These are phyloP conservation scores for Gasterosteus aculeatus DNA, from an alignment of 2,113 vertebrate genomes.

Conservation along the genomic window DNA sequence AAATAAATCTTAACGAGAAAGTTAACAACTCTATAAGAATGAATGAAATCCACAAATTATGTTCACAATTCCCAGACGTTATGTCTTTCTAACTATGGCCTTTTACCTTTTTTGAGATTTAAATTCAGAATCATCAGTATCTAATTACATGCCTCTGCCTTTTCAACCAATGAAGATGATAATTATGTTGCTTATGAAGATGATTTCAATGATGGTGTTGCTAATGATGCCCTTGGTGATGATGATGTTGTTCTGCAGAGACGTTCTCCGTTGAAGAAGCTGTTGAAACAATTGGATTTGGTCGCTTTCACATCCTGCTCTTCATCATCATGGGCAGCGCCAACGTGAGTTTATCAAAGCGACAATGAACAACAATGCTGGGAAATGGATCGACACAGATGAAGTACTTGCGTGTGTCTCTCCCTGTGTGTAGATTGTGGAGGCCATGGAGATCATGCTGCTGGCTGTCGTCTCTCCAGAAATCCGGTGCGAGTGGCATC, in stretches of 20 bases:
- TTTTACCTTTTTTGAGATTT: too few species aligned
- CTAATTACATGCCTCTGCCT: too few species aligned
- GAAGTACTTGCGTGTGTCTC: not conserved
- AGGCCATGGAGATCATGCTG: conserved; percentile 99
- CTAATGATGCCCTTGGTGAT: not conserved
- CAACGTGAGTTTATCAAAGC: conserved; percentile 75
- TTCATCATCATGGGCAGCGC: conserved; percentile 95
- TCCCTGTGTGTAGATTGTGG: conserved; percentile 81
- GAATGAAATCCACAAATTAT: too few species aligned
- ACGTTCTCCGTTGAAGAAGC: conserved; percentile 92
- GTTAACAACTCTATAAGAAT: too few species aligned
- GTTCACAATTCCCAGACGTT: too few species aligned
- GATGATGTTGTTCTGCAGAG: not conserved
- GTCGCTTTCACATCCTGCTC: conserved; percentile 89
- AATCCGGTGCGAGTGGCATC: conserved; percentile 92
- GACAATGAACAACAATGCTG: too few species aligned
- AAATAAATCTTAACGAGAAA: too few species aligned
- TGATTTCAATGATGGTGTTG: not conserved
- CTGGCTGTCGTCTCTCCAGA: conserved; percentile 91
- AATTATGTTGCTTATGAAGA: not conserved
- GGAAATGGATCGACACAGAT: too few species aligned
- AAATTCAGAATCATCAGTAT: too few species aligned
- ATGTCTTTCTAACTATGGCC: too few species aligned
- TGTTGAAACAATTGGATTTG: conserved; percentile 92
- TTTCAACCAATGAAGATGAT: too few species aligned